These are phyloP conservation scores for human DNA, from an alignment of 2,113 vertebrate genomes.

Conservation along the genomic window DNA sequence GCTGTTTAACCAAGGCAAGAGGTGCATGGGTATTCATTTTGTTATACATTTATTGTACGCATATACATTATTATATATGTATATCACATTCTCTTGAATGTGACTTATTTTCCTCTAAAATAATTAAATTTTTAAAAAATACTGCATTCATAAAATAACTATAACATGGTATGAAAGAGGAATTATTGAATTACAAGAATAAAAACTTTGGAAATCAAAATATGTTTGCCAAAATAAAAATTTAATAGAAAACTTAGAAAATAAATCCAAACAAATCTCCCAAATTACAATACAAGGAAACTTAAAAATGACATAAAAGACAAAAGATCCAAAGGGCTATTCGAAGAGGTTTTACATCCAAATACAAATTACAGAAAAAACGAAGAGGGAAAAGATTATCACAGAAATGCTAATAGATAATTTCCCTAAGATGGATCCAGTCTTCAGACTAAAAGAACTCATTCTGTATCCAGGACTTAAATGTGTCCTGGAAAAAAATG, in stretches of 20 bases:
- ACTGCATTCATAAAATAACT: not conserved
- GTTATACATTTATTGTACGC: not conserved
- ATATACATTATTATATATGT: not conserved
- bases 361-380: not conserved
- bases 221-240: conserved; percentile 10
- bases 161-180: not conserved
- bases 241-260: not conserved
- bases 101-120: not conserved
- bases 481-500: not conserved
- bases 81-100: not conserved
- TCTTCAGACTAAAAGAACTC: not conserved
- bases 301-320: not conserved
- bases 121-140: not conserved
- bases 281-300: not conserved
- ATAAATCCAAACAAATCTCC: conserved; percentile 8
- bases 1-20: not conserved
- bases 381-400: not conserved
- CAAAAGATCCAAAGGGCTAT: not conserved
- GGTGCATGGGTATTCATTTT: not conserved
- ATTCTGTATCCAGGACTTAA: not conserved
- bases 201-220: conserved; percentile 7
- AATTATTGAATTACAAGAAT: not conserved
- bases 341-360: not conserved
- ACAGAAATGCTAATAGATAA: not conserved
- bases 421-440: not conserved